Evolutionary conservation across 2,888 invertebrate species (phyloP).

Genomic region (Agonopterix heracliana): DNA sequence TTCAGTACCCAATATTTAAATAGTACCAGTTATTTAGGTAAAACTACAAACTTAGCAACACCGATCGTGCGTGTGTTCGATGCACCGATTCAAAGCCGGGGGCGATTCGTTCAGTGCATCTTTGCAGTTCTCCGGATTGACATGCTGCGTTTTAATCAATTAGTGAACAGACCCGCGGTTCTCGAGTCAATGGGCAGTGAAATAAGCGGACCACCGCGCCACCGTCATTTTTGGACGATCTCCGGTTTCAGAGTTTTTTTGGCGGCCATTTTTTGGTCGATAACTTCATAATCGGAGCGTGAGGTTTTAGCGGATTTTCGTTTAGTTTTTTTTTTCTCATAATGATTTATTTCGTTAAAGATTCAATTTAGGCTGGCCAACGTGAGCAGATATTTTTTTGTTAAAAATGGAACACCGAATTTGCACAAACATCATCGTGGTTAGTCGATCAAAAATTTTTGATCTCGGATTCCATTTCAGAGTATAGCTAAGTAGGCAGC

Average conservation of each 20-base stretch:
- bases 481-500: no score
- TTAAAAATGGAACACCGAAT: no score
- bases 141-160: slow-evolving; percentile 74
- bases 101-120: slow-evolving; percentile 38
- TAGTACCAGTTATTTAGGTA: neutral
- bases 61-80: neutral
- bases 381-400: no score
- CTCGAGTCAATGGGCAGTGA: slow-evolving; percentile 66
- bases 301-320: neutral
- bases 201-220: slow-evolving; percentile 59
- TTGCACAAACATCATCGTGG: no score
- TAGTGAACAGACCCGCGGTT: slow-evolving; percentile 59
- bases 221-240: slow-evolving; percentile 48
- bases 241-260: slow-evolving; percentile 57
- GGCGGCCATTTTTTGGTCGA: slow-evolving; percentile 4
- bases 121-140: slow-evolving; percentile 53
- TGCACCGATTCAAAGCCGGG: slow-evolving; percentile 17
- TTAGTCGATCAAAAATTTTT: no score
- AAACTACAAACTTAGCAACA: neutral
- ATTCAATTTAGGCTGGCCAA: no score
- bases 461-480: no score
- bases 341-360: no score
- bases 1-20: no score
- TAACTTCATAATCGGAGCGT: slow-evolving; percentile 10
- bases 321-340: neutral